These are phyloP conservation scores for Strix uralensis DNA, from an alignment of 2,113 vertebrate genomes.

Conservation along the genomic window DNA sequence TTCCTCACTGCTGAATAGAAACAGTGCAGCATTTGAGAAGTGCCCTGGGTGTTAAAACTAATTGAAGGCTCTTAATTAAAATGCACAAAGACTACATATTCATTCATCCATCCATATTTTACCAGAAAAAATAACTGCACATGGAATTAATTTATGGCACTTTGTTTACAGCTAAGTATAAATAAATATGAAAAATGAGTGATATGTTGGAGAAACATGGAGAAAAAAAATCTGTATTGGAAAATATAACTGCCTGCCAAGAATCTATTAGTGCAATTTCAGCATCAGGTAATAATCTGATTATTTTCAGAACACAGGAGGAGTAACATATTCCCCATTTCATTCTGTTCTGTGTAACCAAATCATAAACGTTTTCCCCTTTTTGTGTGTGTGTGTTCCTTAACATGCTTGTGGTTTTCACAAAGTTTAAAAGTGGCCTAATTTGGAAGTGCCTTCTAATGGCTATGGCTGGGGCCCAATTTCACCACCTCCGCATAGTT, in stretches of 20 bases:
- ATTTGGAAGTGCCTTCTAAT: background rate
- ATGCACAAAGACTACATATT: background rate
- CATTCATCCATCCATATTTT: conserved; percentile 5
- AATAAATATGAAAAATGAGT: conserved; percentile 24
- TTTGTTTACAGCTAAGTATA: conserved; percentile 16
- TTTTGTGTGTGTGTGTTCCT: background rate
- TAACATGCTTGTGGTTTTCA: background rate
- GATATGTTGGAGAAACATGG: background rate
- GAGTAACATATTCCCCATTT: background rate
- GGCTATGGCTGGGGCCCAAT: background rate
- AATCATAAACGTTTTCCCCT: background rate
- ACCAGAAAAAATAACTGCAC: background rate
- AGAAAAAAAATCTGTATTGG: background rate
- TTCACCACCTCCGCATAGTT: background rate
- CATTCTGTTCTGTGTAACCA: background rate
- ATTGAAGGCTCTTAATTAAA: background rate
- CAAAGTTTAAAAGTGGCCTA: background rate
- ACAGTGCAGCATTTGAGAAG: background rate
- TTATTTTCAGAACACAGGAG: conserved; percentile 2
- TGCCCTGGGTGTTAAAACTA: background rate
- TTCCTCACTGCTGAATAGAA: background rate
- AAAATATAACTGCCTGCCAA: conserved; percentile 9
- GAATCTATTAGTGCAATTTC: background rate
- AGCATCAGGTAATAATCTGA: background rate
- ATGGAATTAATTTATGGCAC: conserved; percentile 22